These are phyloP conservation scores for Manduca sexta DNA, from an alignment of 1,140 invertebrate species.

Conservation along the genomic window DNA sequence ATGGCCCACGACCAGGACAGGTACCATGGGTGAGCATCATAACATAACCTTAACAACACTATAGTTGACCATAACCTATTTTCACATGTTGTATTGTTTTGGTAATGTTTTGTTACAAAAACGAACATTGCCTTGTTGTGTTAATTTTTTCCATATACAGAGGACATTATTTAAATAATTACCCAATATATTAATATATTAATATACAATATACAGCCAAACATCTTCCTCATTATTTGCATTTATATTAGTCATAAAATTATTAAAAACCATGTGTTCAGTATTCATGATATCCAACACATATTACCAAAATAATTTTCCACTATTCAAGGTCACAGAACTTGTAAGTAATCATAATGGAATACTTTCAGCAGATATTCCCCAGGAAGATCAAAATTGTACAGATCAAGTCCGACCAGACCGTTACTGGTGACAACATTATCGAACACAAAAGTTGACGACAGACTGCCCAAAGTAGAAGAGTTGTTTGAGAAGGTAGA, in stretches of 20 bases:
- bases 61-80: not conserved
- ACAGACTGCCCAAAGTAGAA: slow-evolving; percentile 62
- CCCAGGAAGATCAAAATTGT: slow-evolving; percentile 52
- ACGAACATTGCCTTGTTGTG: too few relatives aligned
- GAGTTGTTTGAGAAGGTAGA: slow-evolving; percentile 62
- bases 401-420: slow-evolving; percentile 53
- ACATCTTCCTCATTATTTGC: not conserved
- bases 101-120: too few relatives aligned
- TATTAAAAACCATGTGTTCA: too few relatives aligned
- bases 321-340: too few relatives aligned
- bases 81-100: not conserved
- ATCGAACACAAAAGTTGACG: slow-evolving; percentile 56
- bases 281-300: too few relatives aligned
- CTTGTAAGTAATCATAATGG: too few relatives aligned
- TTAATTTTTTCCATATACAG: too few relatives aligned
- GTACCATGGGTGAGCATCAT: slow-evolving; percentile 42
- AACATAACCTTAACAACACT: slow-evolving; percentile 34
- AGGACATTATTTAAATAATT: too few relatives aligned
- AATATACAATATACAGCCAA: too few relatives aligned
- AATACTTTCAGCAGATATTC: slow-evolving; percentile 36
- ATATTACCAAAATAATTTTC: too few relatives aligned
- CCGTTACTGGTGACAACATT: slow-evolving; percentile 51
- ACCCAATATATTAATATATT: too few relatives aligned
- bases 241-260: not conserved
- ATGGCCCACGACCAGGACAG: slow-evolving; percentile 54